A percentile compares a stretch with the other conserved stretches of the same genome.
Evolutionary conservation across 2,888 invertebrate genomes (phyloP).

Genomic region (Parochlus steinenii): DNA sequence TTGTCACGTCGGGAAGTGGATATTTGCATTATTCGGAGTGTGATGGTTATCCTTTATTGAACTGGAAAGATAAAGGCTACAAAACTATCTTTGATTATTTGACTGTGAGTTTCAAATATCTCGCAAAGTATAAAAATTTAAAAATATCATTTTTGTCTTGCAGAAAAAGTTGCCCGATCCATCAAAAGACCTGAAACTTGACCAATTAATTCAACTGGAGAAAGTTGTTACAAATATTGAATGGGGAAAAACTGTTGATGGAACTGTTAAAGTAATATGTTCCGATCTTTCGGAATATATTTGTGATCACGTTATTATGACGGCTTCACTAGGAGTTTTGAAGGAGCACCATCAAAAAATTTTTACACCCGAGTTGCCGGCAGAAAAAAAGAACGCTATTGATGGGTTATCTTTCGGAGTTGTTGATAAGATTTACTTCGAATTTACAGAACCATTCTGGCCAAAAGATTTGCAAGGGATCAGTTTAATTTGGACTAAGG

Average conservation of each 20-base stretch:
- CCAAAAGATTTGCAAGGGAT: conserved; percentile 35
- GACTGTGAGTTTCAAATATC: too few species aligned
- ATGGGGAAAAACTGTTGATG: conserved; percentile 5
- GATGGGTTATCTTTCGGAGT: conserved; percentile 40
- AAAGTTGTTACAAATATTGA: conserved; percentile 12
- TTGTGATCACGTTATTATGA: conserved; percentile 44
- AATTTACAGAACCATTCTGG: conserved; percentile 44
- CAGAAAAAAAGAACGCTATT: conserved; percentile 33
- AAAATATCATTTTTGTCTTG: not conserved
- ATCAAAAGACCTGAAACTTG: conserved; percentile 15
- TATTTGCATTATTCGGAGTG: conserved; percentile 31
- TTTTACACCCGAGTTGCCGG: conserved; percentile 35
- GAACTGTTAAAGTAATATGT: conserved; percentile 17
- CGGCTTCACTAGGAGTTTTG: conserved; percentile 42
- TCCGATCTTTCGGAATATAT: conserved; percentile 28
- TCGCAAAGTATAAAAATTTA: not conserved
- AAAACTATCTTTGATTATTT: conserved; percentile 25
- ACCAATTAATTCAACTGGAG: conserved; percentile 17
- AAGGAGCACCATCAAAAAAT: conserved; percentile 27
- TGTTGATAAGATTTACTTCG: conserved; percentile 44
- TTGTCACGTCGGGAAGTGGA: conserved; percentile 29
- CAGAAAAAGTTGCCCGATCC: conserved; percentile 10
- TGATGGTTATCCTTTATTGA: conserved; percentile 30
- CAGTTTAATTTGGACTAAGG: conserved; percentile 38
- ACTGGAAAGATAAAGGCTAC: conserved; percentile 32